A percentile compares a stretch with the other conserved stretches of the same genome.
Evolutionary conservation across 2,797 vertebrate genomes (phyloP).

Genomic region (Anguilla marmorata): DNA sequence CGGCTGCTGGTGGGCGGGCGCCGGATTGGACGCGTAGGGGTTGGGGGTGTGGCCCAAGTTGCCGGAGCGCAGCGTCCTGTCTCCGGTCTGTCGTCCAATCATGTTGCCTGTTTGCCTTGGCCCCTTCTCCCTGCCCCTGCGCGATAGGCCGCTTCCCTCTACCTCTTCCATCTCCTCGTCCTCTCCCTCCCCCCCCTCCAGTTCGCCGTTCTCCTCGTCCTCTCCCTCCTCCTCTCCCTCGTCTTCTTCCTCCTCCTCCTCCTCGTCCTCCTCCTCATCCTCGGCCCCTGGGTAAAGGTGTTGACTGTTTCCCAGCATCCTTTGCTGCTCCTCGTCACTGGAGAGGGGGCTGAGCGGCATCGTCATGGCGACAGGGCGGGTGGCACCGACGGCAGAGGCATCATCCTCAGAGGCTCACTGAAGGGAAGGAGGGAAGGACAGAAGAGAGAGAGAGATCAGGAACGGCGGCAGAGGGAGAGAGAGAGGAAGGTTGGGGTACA

Average conservation of each 20-base stretch:
- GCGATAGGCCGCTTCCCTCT: constrained; percentile 59
- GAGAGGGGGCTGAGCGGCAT: constrained; percentile 92
- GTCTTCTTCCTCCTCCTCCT: constrained; percentile 80
- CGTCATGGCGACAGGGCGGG: constrained; percentile 77
- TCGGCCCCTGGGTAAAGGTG: constrained; percentile 85
- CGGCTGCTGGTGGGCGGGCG: constrained; percentile 66
- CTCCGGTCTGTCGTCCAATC: constrained; percentile 54
- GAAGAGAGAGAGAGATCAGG: neutral
- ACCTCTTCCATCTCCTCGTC: constrained; percentile 65
- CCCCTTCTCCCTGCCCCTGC: constrained; percentile 61
- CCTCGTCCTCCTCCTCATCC: constrained; percentile 87
- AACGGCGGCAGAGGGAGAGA: neutral
- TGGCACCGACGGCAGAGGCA: constrained; percentile 73
- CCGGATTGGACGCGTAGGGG: constrained; percentile 72
- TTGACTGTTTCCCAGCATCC: constrained; percentile 80
- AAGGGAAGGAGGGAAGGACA: neutral
- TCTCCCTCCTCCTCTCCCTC: constrained; percentile 76
- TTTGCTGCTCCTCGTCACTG: constrained; percentile 89
- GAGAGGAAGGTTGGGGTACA: neutral
- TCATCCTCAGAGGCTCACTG: constrained; percentile 71
- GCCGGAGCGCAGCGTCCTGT: constrained; percentile 62
- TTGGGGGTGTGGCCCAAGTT: constrained; percentile 72
- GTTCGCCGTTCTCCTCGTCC: constrained; percentile 67
- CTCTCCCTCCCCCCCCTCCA: constrained; percentile 60
- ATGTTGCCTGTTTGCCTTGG: constrained; percentile 66